Evolutionary conservation across 2,888 invertebrate genomes (phyloP).

Genomic region (Idaea aversata): DNA sequence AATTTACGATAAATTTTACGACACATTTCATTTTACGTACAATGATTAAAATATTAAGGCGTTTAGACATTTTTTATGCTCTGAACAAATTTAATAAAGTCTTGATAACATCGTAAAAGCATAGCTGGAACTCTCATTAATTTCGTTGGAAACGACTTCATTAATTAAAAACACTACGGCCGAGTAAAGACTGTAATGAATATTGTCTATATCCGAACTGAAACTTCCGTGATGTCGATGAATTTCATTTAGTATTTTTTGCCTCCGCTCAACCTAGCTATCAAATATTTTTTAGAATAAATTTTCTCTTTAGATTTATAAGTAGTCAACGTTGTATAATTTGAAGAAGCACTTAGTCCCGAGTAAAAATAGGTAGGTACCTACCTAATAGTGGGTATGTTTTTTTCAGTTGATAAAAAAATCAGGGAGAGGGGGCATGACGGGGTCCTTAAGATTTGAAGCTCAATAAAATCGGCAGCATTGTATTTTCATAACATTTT

Average conservation of each 20-base stretch:
- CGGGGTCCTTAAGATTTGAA: too few relatives aligned
- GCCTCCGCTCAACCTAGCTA: not conserved
- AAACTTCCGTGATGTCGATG: conserved; percentile 20
- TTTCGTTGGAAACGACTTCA: conserved; percentile 45
- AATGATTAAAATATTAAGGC: conserved; percentile 12
- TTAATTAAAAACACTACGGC: conserved; percentile 67
- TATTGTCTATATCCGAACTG: conserved; percentile 38
- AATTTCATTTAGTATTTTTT: conserved; percentile 13
- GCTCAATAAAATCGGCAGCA: too few relatives aligned
- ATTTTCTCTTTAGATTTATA: not conserved
- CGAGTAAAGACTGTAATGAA: conserved; percentile 53
- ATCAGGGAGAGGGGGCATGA: too few relatives aligned
- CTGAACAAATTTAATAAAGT: conserved; percentile 31
- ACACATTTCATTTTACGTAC: not conserved
- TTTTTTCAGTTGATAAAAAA: too few relatives aligned
- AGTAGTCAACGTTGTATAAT: not conserved
- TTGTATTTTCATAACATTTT: too few relatives aligned
- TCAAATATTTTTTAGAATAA: not conserved
- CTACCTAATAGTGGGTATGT: too few relatives aligned
- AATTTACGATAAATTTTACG: not conserved
- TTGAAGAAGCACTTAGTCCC: too few relatives aligned
- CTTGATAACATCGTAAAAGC: conserved; percentile 30
- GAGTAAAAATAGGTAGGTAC: too few relatives aligned
- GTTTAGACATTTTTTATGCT: conserved; percentile 24
- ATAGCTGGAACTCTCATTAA: conserved; percentile 47